These are phyloP conservation scores for Sorex fumeus DNA, from an alignment of 2,113 vertebrate genomes.

Conservation along the genomic window DNA sequence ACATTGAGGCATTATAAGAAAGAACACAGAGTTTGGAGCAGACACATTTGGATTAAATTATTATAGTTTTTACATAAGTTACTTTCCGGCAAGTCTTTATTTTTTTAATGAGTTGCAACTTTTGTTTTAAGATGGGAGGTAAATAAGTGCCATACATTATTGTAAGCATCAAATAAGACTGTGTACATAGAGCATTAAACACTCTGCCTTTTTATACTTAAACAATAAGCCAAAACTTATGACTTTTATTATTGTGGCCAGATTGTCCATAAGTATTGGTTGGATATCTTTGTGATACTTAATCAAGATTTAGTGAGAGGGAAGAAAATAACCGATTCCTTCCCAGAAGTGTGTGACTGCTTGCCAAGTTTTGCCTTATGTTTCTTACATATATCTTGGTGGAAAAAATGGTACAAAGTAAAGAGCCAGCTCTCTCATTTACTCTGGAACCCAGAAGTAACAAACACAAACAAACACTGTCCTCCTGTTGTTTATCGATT, in stretches of 20 bases:
- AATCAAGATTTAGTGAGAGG: not conserved
- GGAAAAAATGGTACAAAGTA: not conserved
- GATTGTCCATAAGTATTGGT: not conserved
- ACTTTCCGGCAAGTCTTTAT: not conserved
- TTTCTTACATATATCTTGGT: constrained; percentile 20
- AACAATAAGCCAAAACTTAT: not conserved
- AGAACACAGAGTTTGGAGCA: not conserved
- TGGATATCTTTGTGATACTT: not conserved
- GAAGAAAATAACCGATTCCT: not conserved
- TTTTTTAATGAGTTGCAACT: not conserved
- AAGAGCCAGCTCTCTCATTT: constrained; percentile 31
- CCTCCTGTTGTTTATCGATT: no score
- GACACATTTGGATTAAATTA: not conserved
- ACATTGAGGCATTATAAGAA: not conserved
- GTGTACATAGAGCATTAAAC: not conserved
- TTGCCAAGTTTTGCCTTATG: constrained; percentile 22
- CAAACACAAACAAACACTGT: no score
- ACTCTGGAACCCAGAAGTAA: not conserved
- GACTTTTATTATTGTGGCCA: not conserved
- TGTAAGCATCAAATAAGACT: not conserved
- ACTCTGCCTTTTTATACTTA: no score
- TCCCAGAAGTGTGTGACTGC: not conserved
- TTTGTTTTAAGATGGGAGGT: not conserved
- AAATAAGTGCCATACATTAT: not conserved
- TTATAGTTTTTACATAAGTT: not conserved